Base-by-base conservation (phyloP, 2,888 invertebrate genomes). In the Campoplex nolae region DNA sequence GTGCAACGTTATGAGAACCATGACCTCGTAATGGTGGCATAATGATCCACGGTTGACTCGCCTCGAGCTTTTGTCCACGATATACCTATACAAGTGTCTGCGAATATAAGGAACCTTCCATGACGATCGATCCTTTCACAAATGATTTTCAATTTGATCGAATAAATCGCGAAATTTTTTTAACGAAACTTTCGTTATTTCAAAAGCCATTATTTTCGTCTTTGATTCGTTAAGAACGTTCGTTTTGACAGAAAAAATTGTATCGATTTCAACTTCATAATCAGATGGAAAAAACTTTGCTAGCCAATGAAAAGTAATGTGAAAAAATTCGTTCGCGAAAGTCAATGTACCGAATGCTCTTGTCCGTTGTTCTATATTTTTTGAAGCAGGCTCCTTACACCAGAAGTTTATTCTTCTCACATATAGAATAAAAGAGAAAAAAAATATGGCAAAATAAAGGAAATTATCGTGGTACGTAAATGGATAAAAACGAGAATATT, bases 11-110 rank as follows among this genome's bases (percentile, higher is more conserved):
- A 77, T 74, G 79, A 84, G 84, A 78, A 73, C 84, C 84, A 68
- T 84, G 84, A 84, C 84, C 84, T 84, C 84, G 78, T 79, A 74
- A 79, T 56, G 74, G 67, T 79, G 84, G 84, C 84, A 84, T 74
- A 78, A 84, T 79, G 73, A 77, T 83, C 77, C 77, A 84, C 79
- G 79, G 56, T 68, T 74, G 74, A 58, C 84, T 79, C 79, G 79
- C 56, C 42, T 78, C 56, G 32, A 56, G 74, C 54, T 42, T 67
- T 67, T 28, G 28, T 75, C 48, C 75, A 56, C 82, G 38, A 51
- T 18, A 56, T 58, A 67, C 56, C 16, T 51, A 45, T 51, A 51
- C 18, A 38, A 45, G 42, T 67, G 48, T 32, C 23, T 54, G n/a
- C 18, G 32, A 16, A 35, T 68, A 28, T 68, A 78, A 70, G 45